Base-by-base conservation (phyloP, 2,888 invertebrate genomes). In the Vannuccia rotundouncinata region DNA sequence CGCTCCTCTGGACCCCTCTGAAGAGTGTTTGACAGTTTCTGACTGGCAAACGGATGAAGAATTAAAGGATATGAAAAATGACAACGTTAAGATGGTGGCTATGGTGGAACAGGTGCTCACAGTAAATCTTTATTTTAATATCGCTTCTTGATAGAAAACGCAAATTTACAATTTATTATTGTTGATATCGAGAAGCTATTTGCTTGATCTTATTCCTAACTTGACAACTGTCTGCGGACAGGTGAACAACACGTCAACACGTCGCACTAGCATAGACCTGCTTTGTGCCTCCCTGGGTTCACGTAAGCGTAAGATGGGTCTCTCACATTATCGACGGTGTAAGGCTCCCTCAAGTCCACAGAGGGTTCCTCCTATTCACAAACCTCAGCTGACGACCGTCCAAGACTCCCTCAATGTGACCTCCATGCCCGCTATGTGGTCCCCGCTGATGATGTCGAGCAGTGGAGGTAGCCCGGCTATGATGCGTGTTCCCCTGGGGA, bases 241-340 rank as follows among this genome's bases (percentile, higher is more conserved):
- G n/a, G n/a, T n/a, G n/a, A n/a, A n/a, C n/a, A n/a, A n/a, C n/a
- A n/a, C n/a, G n/a, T n/a, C n/a, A n/a, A n/a, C 22, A n/a, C 17
- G 66, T 13, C 66, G 66, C 17, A 66, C 66, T 27, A 22, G 66
- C 22, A 66, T 66, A 5, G 66, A 66, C 22, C 66, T 13, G 10
- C 22, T 66, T 2, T 66, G 66, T 22, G 66, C 66, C 66, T 66
- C 66, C 25, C 66, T 66, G 66, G 66, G 66, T 27, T 66, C 66
- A 17, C 66, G 66, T 22, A 66, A 66, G 66, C 66, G 66, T 2
- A 66, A 66, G 66, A 66, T 66, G 66, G 66, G 66, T 22, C 25
- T 22, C 66, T 66, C 66, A 2, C 22, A 2, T 27, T 22, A 66
- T 22, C 66, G 66, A 22, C 22, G 45, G 45, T 17, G 45, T 17